phyloP scores from a whole-genome alignment of 2,888 invertebrate genomes.

The Eumacrocentrus americanus region DNA sequence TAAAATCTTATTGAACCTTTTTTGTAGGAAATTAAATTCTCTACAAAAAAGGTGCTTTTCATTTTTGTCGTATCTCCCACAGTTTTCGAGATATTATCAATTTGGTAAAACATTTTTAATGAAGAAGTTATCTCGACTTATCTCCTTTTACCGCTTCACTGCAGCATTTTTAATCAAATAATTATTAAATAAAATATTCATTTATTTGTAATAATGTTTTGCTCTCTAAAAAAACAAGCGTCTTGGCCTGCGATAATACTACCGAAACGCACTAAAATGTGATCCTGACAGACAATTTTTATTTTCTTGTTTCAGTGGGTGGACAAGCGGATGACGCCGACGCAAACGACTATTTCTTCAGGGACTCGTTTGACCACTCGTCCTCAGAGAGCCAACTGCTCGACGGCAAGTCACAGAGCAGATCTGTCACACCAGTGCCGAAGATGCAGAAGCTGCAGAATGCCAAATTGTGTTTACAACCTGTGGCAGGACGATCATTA shows the following conservation, averaged over 20 bases:
- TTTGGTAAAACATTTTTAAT: too few relatives aligned
- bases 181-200: background rate
- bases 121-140: too few relatives aligned
- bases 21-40: too few relatives aligned
- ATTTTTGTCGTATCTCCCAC: too few relatives aligned
- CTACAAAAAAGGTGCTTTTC: too few relatives aligned
- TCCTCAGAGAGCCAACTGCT: conserved; percentile 76
- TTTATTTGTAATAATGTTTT: too few relatives aligned
- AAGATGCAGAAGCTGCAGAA: conserved; percentile 60
- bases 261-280: too few relatives aligned
- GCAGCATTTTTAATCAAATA: background rate
- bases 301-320: conserved; percentile 51
- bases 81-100: too few relatives aligned
- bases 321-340: conserved; percentile 52
- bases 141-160: too few relatives aligned
- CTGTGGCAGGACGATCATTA: conserved; percentile 23
- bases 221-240: background rate
- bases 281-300: background rate
- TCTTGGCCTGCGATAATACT: background rate
- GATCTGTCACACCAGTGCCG: conserved; percentile 56
- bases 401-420: conserved; percentile 57
- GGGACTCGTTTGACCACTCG: conserved; percentile 80
- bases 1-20: too few relatives aligned
- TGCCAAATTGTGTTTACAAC: conserved; percentile 50
- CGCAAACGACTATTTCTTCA: conserved; percentile 72